These are phyloP conservation scores for Tinamus major DNA, from an alignment of 2,797 vertebrate species.

Conservation along the genomic window DNA sequence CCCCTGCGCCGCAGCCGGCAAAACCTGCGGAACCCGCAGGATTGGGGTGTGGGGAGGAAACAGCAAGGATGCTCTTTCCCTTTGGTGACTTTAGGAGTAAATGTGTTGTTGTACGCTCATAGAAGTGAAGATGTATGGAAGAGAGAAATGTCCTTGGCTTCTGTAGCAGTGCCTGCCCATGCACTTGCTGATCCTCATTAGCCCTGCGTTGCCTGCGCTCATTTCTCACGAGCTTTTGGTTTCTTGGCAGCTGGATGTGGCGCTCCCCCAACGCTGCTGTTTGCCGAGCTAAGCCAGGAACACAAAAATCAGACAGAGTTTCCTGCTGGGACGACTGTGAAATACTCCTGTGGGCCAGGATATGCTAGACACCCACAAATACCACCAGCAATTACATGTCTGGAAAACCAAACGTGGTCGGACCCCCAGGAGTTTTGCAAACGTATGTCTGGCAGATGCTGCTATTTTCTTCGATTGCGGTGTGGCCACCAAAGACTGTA, in stretches of 20 bases:
- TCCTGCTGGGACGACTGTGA: constrained; percentile 13
- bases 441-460: background rate
- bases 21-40: too few relatives aligned
- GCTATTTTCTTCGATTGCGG: background rate
- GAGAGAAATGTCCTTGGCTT: too few relatives aligned
- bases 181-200: background rate
- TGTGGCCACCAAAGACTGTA: fast-evolving
- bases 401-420: constrained; percentile 38
- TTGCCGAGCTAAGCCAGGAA: constrained; percentile 11
- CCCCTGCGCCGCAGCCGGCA: fast-evolving
- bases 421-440: constrained; percentile 36
- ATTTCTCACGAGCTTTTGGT: background rate
- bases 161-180: background rate
- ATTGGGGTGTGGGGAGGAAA: fast-evolving
- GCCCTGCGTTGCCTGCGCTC: background rate
- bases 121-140: background rate
- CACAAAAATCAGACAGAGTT: constrained; percentile 10
- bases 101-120: background rate
- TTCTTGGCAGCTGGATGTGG: background rate
- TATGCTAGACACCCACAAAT: background rate
- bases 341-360: constrained; percentile 21
- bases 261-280: background rate
- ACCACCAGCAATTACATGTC: background rate
- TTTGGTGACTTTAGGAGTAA: background rate
- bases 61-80: background rate